Evolutionary conservation across 30 jellyfish, hydroid and myxozoan genomes (phyloP), one percentile per base, ranked within the genome.

Genomic region (Hydractinia symbiolongicarpus): DNA sequence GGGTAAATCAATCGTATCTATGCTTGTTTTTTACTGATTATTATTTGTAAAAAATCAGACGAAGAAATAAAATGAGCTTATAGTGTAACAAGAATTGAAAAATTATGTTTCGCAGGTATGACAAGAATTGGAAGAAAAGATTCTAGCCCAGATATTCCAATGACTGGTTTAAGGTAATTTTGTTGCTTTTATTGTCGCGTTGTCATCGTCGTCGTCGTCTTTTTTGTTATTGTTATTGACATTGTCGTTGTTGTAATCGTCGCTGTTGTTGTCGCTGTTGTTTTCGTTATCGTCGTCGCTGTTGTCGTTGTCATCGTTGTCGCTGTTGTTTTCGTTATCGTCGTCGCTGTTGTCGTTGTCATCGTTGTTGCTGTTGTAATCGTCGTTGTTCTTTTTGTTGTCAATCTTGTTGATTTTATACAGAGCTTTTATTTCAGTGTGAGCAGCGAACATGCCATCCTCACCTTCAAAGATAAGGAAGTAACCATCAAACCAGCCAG

Each of bases 41-140:
- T 30, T 30, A 30, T 0, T 30, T 30, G 44, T 30, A 30, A 30
- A 30, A 30, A 30, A 30, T 30, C 44, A 30, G 44, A 30, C 44
- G 44, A 30, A 30, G 44, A 30, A 30, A 0, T 30, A 30, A 30
- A 30, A 30, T 30, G 44, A 30, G 44, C 44, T 30, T 0, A 30
- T 30, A 30, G 44, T 30, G 44, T 30, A 30, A 2, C 44, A 30
- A 30, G 44, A 30, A 30, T 30, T 30, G 44, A 30, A 30, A 30
- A 30, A 30, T 75, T 50, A 50, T 20, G 11, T 51, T 58, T 44
- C 62, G 54, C 66, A 93, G 98, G 98, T 15, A 89, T 79, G 61
- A 88, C 90, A 6, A 78, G 96, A 7, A 88, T 93, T 74, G 98
- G 98, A 67, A 84, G 96, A 11, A 87, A 93, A 80, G 98, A 93